Conservation (phyloP, 2,797 vertebrate species). For the Rhinatrema bivittatum region DNA sequence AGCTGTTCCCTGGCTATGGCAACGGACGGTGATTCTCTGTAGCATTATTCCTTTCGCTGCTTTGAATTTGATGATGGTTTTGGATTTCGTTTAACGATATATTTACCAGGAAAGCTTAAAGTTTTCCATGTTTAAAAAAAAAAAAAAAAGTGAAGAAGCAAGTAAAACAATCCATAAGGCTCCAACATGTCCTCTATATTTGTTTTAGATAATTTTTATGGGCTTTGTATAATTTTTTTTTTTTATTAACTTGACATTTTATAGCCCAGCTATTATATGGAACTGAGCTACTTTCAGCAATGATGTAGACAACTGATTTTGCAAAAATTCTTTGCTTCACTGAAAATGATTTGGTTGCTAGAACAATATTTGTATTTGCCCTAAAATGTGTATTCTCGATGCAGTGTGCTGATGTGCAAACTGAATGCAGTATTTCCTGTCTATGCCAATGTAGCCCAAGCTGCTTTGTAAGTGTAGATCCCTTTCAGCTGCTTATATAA, state of each 20-base stretch:
- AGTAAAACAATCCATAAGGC: too few relatives aligned
- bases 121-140: conserved; percentile 28
- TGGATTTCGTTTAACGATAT: too few relatives aligned
- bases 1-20: conserved; percentile 94
- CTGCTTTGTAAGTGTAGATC: neutral
- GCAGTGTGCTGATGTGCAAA: too few relatives aligned
- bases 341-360: conserved; percentile 28
- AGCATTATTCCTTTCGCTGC: conserved; percentile 33
- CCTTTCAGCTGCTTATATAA: neutral
- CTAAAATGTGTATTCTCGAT: too few relatives aligned
- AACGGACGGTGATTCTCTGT: conserved; percentile 75
- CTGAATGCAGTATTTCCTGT: too few relatives aligned
- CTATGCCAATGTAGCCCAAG: neutral
- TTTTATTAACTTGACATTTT: neutral
- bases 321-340: too few relatives aligned
- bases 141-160: too few relatives aligned
- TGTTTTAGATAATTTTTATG: too few relatives aligned
- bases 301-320: too few relatives aligned
- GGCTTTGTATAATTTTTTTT: conserved; percentile 2
- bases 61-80: too few relatives aligned
- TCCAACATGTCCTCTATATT: too few relatives aligned
- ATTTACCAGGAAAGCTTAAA: conserved; percentile 9
- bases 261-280: conserved; percentile 10
- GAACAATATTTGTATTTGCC: conserved; percentile 40
- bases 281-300: too few relatives aligned